A percentile compares a stretch with the other conserved stretches of the same genome.
Conservation (phyloP, 1,140 invertebrate genomes). For the Brachionus calyciflorus region DNA sequence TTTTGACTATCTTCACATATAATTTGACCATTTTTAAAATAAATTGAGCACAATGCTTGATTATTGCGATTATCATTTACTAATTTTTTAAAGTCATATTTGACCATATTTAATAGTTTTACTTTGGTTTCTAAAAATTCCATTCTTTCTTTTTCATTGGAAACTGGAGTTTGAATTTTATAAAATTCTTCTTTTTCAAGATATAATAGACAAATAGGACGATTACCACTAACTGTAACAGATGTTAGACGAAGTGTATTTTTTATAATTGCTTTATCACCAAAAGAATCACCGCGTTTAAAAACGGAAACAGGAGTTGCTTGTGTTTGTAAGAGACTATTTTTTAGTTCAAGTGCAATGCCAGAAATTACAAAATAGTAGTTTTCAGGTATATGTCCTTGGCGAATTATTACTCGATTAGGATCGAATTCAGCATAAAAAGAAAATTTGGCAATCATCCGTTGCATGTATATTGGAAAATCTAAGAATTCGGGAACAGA, state of each 20-base stretch:
- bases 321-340: neutral
- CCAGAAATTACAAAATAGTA: conserved; percentile 31
- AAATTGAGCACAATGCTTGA: conserved; percentile 14
- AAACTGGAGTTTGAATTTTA: neutral
- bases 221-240: neutral
- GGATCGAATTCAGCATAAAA: conserved; percentile 17
- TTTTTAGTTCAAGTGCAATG: neutral
- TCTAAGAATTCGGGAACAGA: conserved; percentile 26
- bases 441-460: conserved; percentile 13
- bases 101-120: neutral
- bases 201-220: neutral
- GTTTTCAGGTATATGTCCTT: conserved; percentile 23
- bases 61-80: conserved; percentile 15
- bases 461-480: conserved; percentile 37
- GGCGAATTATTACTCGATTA: conserved; percentile 11
- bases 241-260: neutral
- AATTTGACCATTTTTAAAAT: conserved; percentile 16
- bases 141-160: neutral
- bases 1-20: conserved; percentile 32
- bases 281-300: conserved; percentile 15
- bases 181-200: conserved; percentile 18
- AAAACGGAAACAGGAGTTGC: neutral
- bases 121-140: neutral
- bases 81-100: neutral
- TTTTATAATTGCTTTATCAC: conserved; percentile 18